Base-by-base conservation (phyloP, 1,140 invertebrate genomes). In the Aphis gossypii region DNA sequence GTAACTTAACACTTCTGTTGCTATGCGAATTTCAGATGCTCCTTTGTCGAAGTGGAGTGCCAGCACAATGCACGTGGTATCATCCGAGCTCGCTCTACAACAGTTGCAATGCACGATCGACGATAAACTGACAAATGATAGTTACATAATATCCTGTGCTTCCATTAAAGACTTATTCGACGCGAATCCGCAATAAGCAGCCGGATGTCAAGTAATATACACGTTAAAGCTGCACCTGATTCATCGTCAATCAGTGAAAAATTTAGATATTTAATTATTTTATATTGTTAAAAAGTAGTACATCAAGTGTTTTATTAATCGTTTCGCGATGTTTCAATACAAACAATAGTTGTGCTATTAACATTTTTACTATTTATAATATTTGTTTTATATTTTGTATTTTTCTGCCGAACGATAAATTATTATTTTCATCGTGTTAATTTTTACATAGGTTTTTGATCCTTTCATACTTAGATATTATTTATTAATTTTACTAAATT, bases 51-150 rank as follows among this genome's bases (percentile, higher is more conserved):
- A 84, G 21, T 93, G 92, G 92, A 86, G 48, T n/a, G 23, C 25
- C 30, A 23, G 6, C 18, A 86, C 92, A 56, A 20, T 86, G 4
- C 23, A 84, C 0, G 35, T 35, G 25, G 18, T 93, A 9, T 30
- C 18, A 7, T 54, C n/a, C 1, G 60, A 86, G 18, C 14, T 41
- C 2, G n/a, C 14, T 48, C 2, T 86, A 25, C 86, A 35, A 56
- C 46, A 51, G 7, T 5, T 93, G 9, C 30, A 21, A 2, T 86
- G 92, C 41, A 20, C 38, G 4, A 86, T 93, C 20, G 23, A 86
- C 54, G 92, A 93, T 0, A 93, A 93, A 84, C 20, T 93, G 4
- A 44, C 92, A 1, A 86, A 38, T 9, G 92, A 93, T 1, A 54
- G 30, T 44, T 93, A 93, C n/a, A 41, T 20, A 2, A 93, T 93